Evolutionary conservation across 64 coral and sea anemone genomes (phyloP).

Genomic region (Dendronephthya gigantea): DNA sequence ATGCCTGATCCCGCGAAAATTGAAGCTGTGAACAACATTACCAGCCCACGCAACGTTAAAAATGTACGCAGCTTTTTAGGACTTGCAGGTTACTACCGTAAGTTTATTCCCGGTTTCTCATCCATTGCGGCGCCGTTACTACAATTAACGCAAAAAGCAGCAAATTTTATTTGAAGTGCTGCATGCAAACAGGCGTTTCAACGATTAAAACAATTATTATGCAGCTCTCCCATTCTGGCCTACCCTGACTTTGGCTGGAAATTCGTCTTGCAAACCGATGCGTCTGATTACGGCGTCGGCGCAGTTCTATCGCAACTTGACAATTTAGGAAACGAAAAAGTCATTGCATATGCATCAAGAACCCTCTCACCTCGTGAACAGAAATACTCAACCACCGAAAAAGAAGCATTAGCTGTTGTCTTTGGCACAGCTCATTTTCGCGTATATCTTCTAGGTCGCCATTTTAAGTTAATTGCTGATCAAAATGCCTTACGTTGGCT

Average conservation of each 20-base stretch:
- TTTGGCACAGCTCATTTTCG: constrained; percentile 28
- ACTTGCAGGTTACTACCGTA: constrained; percentile 13
- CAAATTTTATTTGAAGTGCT: not conserved
- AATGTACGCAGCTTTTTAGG: constrained; percentile 21
- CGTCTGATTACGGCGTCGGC: constrained; percentile 18
- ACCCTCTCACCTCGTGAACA: constrained; percentile 22
- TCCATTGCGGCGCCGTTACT: constrained; percentile 11
- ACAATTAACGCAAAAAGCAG: not conserved
- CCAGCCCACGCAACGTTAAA: not conserved
- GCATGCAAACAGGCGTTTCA: not conserved
- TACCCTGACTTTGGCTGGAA: constrained; percentile 16
- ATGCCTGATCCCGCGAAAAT: constrained; percentile 15
- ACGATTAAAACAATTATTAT: not conserved
- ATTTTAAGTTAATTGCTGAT: constrained; percentile 30
- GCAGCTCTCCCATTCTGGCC: not conserved
- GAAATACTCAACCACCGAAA: constrained; percentile 30
- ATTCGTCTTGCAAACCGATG: constrained; percentile 27
- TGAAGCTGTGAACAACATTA: constrained; percentile 1
- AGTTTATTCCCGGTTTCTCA: not conserved
- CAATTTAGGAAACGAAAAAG: not conserved
- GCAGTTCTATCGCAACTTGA: constrained; percentile 27
- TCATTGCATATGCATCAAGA: constrained; percentile 21
- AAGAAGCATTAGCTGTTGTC: constrained; percentile 20
- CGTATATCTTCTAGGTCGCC: constrained; percentile 20
- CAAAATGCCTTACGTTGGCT: constrained; percentile 23